Conservation (phyloP, 1,140 invertebrate species). For the Atopsyche davidsoni region DNA sequence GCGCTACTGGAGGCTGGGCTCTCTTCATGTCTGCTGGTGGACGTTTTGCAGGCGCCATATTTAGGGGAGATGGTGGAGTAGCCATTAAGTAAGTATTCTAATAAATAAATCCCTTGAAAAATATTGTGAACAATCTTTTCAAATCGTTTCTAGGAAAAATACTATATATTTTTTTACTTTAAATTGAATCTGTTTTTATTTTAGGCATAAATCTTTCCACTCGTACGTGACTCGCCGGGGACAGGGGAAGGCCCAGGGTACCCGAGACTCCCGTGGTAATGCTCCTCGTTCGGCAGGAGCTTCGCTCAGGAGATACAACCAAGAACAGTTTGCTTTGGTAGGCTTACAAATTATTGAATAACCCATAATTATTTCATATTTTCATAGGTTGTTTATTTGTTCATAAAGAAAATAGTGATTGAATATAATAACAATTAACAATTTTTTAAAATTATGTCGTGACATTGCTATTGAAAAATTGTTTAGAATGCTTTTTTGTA, state of each 20-base stretch:
- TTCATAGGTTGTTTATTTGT: no score
- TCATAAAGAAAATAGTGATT: no score
- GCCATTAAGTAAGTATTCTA: conserved; percentile 26
- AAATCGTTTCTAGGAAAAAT: background rate
- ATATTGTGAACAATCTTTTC: background rate
- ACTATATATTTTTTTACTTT: background rate
- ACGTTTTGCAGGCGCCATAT: conserved; percentile 80
- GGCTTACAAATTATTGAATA: background rate
- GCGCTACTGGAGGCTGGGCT: conserved; percentile 52
- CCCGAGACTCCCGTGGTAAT: conserved; percentile 58
- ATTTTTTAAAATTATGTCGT: no score
- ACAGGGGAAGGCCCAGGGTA: conserved; percentile 72
- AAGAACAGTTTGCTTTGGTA: conserved; percentile 62
- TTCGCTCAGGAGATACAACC: conserved; percentile 73
- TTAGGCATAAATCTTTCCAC: conserved; percentile 77
- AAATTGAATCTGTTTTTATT: no score
- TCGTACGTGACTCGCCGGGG: conserved; percentile 79
- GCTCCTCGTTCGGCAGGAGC: conserved; percentile 76
- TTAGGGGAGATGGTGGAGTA: conserved; percentile 53
- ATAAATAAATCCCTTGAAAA: background rate
- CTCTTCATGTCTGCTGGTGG: conserved; percentile 79
- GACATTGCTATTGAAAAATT: background rate
- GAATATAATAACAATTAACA: no score
- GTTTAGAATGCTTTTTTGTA: no score
- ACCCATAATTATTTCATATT: background rate